Base-by-base conservation (phyloP, 2,888 invertebrate genomes). In the Sylvicola fuscatus region DNA sequence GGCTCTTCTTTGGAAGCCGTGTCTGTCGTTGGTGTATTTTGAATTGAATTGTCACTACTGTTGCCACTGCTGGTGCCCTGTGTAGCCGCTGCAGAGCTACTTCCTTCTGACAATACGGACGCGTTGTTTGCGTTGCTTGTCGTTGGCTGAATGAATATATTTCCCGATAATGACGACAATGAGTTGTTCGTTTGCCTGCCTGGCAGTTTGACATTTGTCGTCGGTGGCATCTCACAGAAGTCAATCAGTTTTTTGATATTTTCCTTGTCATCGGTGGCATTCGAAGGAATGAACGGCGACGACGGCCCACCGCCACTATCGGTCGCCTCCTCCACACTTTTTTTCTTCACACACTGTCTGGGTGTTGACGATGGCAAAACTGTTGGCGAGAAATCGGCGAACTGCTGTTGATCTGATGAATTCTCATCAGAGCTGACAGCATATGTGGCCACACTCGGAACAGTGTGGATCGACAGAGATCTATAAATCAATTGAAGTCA, bases 171-270 rank as follows among this genome's bases (percentile, higher is more conserved):
- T 10, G 80, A 80, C 2, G 84, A 78, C 33, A 86, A 61, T 1
- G 84, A 84, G 56, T 84, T 84, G 51, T 86, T 86, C 8, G 84
- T 86, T 57, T 84, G 83, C 39, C 84, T 64, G 36, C 84, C 83
- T 16, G 68, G 58, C 47, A 59, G 46, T 46, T 58, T 58, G 14
- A 56, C 51, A 44, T 53, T 56, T 28, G 53, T 52, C 14, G 57
- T 50, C 42, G 59, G 58, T 44, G 59, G 53, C 58, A 58, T 58
- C 44, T 39, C 41, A 27, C 29, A 29, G 6, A 29, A 29, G 8
- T 21, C 21, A 8, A 8, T 21, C 21, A 21, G 8, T 21, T 21
- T 21, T 21, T 21, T 21, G 8, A 29, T n/a, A 29, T 29, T 13
- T 29, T 29, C 12, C 29, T 29, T 29, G 12, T 29, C 29, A 5